Percentiles rank a stretch among this genome's conserved stretches.
These are phyloP conservation scores for Castor canadensis DNA, from an alignment of 2,113 vertebrate genomes.

Conservation along the genomic window DNA sequence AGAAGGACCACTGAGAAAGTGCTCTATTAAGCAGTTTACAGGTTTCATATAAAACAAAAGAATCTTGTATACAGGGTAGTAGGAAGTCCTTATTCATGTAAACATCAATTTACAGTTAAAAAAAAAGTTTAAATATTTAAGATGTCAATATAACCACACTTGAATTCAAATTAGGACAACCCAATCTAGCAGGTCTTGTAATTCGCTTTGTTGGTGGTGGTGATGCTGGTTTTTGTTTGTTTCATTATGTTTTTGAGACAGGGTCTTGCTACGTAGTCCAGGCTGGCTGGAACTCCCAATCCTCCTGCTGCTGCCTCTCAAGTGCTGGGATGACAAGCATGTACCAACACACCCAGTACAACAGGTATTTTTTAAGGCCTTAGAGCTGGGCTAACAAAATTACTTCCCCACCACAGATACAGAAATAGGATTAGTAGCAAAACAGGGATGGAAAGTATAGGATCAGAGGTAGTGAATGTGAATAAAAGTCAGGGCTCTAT, in stretches of 20 bases:
- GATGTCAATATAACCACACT: not conserved
- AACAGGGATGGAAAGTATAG: not conserved
- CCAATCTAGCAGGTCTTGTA: not conserved
- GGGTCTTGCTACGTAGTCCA: not conserved
- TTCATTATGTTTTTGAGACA: not conserved
- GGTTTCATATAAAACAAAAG: constrained; percentile 15
- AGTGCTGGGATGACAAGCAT: not conserved
- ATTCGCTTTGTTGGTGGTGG: not conserved
- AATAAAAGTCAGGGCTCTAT: not conserved
- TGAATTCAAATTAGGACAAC: not conserved
- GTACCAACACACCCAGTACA: not conserved
- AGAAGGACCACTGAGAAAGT: not conserved
- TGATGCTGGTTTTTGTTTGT: no score
- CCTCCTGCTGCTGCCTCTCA: not conserved
- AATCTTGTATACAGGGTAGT: not conserved
- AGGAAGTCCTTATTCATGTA: not conserved
- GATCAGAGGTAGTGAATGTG: not conserved
- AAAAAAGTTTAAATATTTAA: not conserved
- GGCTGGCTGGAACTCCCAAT: not conserved
- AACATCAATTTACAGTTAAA: not conserved
- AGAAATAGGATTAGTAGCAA: not conserved
- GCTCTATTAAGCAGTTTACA: not conserved
- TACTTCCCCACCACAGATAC: not conserved
- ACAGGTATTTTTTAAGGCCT: not conserved
- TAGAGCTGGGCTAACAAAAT: not conserved